Base-by-base conservation (phyloP, 2,113 vertebrate species). In the Gymnobelideus leadbeateri region DNA sequence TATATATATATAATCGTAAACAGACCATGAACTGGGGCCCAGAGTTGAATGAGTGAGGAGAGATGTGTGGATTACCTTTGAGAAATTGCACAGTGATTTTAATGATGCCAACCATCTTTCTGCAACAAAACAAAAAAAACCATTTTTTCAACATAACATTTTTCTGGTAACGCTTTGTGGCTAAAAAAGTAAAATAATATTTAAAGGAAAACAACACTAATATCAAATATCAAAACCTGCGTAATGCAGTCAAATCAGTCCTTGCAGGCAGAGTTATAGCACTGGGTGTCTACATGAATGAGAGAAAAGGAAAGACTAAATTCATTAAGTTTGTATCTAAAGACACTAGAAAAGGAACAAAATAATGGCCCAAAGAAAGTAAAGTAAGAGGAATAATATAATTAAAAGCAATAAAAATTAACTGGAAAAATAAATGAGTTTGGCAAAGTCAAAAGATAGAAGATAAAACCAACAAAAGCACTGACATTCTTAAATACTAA, bases 341-440 rank as follows among this genome's bases (percentile, higher is more conserved):
- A 84, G 7, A 84, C 68, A 84, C 19, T 84, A 23, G n/a, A 84
- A 84, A 84, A 84, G 37, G n/a, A 84, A 84, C 68, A 84, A 84
- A 43, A 37, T 84, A 43, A 84, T 43, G n/a, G 19, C 23, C 19
- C 68, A 84, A 23, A 84, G 68, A 84, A 84, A 84, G n/a, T 23
- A 84, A 5, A 43, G 19, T 21, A n/a, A 43, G n/a, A 43, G 16
- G n/a, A 43, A 43, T 84, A 84, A 43, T 23, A 84, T 84, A 84
- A 84, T 84, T 84, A 43, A 84, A 84, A 43, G 68, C 68, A 84
- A 84, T 84, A 84, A 84, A 84, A 84, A 43, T 84, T 84, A 84
- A 84, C 37, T 84, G n/a, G 68, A 84, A 84, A 84, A 84, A 84
- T 84, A 84, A 43, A 43, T 43, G 68, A 84, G 68, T 19, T 84